Evolutionary conservation across 92 coral and sea anemone genomes (phyloP).

Genomic region (Actinostola sp.): DNA sequence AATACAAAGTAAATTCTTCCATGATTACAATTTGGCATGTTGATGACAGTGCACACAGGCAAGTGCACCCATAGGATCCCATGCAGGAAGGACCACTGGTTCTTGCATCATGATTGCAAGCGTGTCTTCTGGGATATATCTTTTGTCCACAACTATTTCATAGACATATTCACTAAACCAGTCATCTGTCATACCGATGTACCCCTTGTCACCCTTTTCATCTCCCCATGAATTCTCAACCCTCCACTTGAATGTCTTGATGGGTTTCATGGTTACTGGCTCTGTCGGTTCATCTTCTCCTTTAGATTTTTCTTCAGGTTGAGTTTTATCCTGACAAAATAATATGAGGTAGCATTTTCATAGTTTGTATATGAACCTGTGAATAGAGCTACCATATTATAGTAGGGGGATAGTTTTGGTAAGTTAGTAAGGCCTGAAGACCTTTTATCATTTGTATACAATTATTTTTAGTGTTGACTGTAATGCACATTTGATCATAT

Average conservation of each 20-base stretch:
- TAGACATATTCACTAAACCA: constrained; percentile 95
- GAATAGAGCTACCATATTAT: no score
- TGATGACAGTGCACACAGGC: constrained; percentile 72
- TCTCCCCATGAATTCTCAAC: constrained; percentile 99
- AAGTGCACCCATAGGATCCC: constrained; percentile 99
- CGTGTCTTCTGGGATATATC: constrained; percentile 83
- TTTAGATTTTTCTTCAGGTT: constrained; percentile 25
- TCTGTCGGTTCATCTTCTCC: constrained; percentile 20
- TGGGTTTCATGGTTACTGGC: constrained; percentile 52
- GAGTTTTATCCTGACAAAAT: constrained; percentile 18
- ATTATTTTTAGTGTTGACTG: no score
- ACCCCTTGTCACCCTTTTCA: constrained; percentile 94
- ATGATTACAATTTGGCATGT: constrained; percentile 8
- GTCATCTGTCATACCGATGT: constrained; percentile 89
- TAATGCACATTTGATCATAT: no score
- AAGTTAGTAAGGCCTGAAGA: no score
- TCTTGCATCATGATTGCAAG: constrained; percentile 71
- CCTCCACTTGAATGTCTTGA: constrained; percentile 93
- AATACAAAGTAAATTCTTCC: no score
- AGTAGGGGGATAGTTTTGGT: no score
- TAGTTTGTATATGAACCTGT: no score
- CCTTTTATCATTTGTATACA: no score
- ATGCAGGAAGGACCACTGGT: constrained; percentile 85
- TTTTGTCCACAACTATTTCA: constrained; percentile 95
- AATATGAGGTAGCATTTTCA: no score